phyloP scores from a whole-genome alignment of 2,113 vertebrate genomes.

The Apteryx owenii region DNA sequence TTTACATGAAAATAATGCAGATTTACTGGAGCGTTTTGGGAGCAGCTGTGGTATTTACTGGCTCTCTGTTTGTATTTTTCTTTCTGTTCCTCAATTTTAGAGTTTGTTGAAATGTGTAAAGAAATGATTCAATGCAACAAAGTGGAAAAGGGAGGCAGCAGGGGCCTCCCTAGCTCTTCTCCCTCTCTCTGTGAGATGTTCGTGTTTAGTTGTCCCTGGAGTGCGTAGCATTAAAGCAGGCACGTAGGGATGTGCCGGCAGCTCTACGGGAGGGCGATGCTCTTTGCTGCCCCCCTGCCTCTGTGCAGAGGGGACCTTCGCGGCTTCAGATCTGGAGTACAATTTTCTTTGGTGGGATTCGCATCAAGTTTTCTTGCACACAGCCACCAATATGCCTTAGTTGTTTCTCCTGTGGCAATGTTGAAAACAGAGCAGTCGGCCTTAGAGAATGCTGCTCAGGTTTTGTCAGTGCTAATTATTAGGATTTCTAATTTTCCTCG shows the following conservation, averaged over 20 bases:
- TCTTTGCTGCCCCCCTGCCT: background rate
- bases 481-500: background rate
- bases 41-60: background rate
- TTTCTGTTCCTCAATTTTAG: background rate
- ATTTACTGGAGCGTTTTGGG: background rate
- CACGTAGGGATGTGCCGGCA: rapidly evolving
- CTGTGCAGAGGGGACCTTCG: too few species aligned
- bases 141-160: background rate
- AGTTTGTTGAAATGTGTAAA: background rate
- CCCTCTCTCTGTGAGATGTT: background rate
- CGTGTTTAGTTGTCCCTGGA: background rate
- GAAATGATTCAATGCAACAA: background rate
- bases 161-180: background rate
- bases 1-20: background rate
- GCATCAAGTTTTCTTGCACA: background rate
- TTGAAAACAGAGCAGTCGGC: background rate
- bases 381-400: background rate
- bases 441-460: background rate
- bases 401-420: background rate
- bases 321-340: background rate
- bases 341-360: background rate
- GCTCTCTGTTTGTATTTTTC: background rate
- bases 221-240: background rate
- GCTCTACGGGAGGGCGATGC: background rate
- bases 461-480: background rate